Evolutionary conservation across 2,797 vertebrate genomes (phyloP).

Genomic region (Pachyuromys duprasi): DNA sequence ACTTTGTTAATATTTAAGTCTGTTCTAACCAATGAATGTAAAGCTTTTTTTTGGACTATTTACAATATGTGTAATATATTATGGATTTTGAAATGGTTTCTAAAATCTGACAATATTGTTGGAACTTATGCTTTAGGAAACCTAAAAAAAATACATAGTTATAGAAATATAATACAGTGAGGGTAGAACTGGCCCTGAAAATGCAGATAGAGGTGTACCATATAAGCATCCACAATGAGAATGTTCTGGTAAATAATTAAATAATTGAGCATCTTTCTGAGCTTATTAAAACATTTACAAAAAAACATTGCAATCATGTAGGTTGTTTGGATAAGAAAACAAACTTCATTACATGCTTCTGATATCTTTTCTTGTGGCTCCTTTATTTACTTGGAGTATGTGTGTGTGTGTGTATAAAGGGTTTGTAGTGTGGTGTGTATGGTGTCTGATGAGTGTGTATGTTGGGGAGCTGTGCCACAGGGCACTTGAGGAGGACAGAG

Average conservation of each 20-base stretch:
- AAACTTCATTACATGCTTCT: background rate
- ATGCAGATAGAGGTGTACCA: background rate
- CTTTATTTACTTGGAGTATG: background rate
- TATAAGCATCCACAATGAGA: background rate
- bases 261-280: background rate
- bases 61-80: background rate
- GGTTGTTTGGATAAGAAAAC: background rate
- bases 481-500: background rate
- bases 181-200: background rate
- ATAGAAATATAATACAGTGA: background rate
- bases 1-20: background rate
- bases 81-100: background rate
- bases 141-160: background rate
- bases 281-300: conserved; percentile 22
- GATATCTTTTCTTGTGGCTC: background rate
- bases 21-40: background rate
- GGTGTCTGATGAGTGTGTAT: too few species aligned
- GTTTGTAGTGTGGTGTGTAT: too few species aligned
- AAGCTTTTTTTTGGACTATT: background rate
- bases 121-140: background rate
- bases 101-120: background rate
- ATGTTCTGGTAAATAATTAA: conserved; percentile 38
- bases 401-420: background rate
- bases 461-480: background rate
- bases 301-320: background rate